Conservation (phyloP, 2,113 vertebrate species). For the Chrysemys picta region DNA sequence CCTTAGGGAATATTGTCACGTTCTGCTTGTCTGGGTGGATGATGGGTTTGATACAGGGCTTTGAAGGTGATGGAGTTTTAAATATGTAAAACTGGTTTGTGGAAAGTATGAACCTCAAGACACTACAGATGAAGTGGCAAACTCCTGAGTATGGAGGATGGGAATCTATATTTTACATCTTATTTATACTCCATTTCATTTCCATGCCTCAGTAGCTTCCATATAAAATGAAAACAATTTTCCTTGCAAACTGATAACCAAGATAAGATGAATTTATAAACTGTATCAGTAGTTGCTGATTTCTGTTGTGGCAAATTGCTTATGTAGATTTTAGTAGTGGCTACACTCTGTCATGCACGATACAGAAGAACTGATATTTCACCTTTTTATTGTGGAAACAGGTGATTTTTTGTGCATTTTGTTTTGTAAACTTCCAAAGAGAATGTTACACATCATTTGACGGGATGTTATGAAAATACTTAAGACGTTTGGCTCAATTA, state of each 20-base stretch:
- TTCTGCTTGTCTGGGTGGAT: neutral
- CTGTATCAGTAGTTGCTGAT: neutral
- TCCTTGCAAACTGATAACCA: neutral
- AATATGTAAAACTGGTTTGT: neutral
- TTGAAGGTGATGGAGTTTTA: neutral
- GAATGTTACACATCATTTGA: neutral
- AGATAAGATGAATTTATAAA: constrained; percentile 5
- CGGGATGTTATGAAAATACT: neutral
- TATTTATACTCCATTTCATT: neutral
- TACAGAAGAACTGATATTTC: neutral
- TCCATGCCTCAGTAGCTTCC: neutral
- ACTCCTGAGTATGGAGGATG: neutral
- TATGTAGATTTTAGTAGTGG: neutral
- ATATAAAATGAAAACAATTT: constrained; percentile 1
- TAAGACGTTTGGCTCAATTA: neutral
- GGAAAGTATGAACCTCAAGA: neutral
- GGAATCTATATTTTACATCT: neutral
- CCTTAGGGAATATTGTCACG: neutral
- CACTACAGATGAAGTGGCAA: neutral
- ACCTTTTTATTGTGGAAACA: neutral
- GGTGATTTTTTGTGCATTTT: neutral
- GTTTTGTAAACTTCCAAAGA: neutral
- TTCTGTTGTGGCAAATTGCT: neutral
- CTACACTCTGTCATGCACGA: neutral
- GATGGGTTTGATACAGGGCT: neutral